Evolutionary conservation across 2,797 vertebrate genomes (phyloP).

Genomic region (Myotis myotis): DNA sequence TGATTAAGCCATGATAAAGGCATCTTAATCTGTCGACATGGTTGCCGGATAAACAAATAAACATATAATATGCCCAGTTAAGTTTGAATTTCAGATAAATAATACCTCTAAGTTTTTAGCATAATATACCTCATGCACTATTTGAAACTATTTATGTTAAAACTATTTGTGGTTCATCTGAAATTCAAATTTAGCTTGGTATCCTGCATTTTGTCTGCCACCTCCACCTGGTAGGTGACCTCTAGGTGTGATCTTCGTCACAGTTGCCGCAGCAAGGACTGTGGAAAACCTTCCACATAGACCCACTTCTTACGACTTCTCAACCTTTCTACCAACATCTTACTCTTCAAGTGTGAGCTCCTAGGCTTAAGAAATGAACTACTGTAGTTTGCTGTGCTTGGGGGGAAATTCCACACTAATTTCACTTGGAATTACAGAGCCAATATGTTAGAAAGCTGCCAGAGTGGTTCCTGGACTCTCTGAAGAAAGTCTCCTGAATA

Average conservation of each 20-base stretch:
- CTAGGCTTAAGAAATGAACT: not conserved
- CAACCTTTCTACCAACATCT: not conserved
- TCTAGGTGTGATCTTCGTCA: not conserved
- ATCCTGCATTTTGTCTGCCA: not conserved
- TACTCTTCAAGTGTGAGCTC: not conserved
- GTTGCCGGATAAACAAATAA: not conserved
- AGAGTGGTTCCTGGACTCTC: not conserved
- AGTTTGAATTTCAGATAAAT: conserved; percentile 21
- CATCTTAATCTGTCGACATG: not conserved
- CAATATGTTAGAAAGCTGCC: not conserved
- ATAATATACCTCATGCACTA: not conserved
- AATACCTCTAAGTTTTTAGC: not conserved
- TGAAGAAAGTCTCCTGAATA: not conserved
- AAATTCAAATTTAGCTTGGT: not conserved
- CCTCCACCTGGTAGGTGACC: not conserved
- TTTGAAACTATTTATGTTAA: not conserved
- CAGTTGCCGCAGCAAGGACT: not conserved
- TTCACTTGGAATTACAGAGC: not conserved
- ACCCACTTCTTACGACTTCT: not conserved
- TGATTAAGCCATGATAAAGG: not conserved
- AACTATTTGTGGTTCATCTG: not conserved
- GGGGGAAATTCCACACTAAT: not conserved
- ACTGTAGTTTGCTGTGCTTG: not conserved
- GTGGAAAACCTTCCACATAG: not conserved
- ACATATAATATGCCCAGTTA: not conserved